Percentiles rank a stretch among this genome's conserved stretches.
Evolutionary conservation across 2,797 vertebrate genomes (phyloP).

Genomic region (Aphelocoma californica): DNA sequence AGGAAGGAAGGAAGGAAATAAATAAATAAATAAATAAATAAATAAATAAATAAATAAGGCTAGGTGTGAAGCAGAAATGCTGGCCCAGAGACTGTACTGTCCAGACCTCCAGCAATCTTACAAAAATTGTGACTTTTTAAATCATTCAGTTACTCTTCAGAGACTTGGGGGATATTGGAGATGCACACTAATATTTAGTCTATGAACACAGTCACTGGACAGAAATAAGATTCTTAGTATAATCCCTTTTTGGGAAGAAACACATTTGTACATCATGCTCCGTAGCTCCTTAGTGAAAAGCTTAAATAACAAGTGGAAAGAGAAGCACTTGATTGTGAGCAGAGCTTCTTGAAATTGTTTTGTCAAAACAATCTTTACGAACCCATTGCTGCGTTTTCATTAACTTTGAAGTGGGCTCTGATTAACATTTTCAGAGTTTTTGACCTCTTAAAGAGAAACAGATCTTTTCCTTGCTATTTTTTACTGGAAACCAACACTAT

Average conservation of each 20-base stretch:
- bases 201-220: background rate
- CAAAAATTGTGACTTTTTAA: background rate
- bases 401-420: background rate
- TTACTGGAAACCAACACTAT: background rate
- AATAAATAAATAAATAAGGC: background rate
- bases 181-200: background rate
- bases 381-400: background rate
- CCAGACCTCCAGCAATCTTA: background rate
- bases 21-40: background rate
- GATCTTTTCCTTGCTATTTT: background rate
- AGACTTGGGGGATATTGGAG: background rate
- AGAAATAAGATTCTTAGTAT: background rate
- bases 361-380: background rate
- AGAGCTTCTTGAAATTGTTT: background rate
- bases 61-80: slow-evolving; percentile 49
- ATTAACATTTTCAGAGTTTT: background rate
- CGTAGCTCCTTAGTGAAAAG: background rate
- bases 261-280: background rate
- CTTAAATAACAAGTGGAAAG: background rate
- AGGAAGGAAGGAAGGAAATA: background rate
- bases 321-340: background rate
- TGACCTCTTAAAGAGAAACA: background rate
- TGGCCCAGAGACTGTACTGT: background rate
- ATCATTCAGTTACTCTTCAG: background rate
- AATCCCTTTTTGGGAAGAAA: background rate